Base-by-base conservation (phyloP, 2,888 invertebrate species). In the Microplitis deprimator region DNA sequence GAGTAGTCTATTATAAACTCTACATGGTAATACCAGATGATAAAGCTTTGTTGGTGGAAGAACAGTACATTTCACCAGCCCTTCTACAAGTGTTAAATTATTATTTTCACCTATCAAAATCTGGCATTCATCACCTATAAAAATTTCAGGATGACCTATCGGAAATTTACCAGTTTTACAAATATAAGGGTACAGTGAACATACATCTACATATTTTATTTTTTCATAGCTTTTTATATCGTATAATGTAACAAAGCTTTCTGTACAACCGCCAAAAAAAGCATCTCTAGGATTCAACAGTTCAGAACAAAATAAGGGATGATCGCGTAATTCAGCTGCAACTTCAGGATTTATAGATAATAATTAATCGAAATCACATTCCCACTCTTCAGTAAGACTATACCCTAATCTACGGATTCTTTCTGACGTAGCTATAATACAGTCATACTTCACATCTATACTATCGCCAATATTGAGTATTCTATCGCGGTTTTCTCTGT, bases 1-100 rank as follows among this genome's bases (percentile, higher is more conserved):
- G 6, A 85, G 84, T 38, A 88, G 77, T 74, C 85, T 84, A 0
- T 80, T 79, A 68, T 83, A 80, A n/a, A 83, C 80, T 75, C 80
- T 79, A 5, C 77, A 75, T 0, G 87, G 86, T 6, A 87, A 78
- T 0, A 87, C 86, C 7, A 87, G 87, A 40, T 84, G 82, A 69
- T 82, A 87, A 75, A 67, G 79, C 60, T 79, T 64, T 73, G 39
- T 62, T 6, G 82, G 83, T 29, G 81, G 82, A 7, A 84, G 65
- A 29, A 84, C 77, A n/a, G 78, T 78, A 67, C 81, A 82, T 75
- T 83, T 83, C 1, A n/a, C n/a, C n/a, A n/a, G n/a, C n/a, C n/a
- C n/a, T n/a, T n/a, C n/a, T n/a, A 83, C 73, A 5, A 85, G 10
- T 1, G 16, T 1, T 40, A 68, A n/a, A 50, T 50, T 10, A 6